Conservation (phyloP, 2,113 vertebrate genomes). For the Euleptes europaea region DNA sequence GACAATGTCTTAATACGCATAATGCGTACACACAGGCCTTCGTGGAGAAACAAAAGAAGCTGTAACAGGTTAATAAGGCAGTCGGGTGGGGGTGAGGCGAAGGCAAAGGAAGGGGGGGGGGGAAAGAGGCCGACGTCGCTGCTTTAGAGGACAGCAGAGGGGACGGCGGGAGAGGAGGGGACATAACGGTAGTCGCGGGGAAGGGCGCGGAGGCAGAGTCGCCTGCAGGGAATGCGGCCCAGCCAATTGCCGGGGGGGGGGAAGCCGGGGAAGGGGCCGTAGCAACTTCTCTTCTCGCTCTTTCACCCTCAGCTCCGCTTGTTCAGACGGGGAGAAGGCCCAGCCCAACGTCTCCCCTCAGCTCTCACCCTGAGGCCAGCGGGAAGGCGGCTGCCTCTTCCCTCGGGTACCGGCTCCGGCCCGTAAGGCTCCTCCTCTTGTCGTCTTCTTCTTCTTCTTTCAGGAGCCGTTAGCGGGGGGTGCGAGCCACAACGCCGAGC, state of each 20-base stretch:
- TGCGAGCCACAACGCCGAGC: neutral
- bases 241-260: too few relatives aligned
- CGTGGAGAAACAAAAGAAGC: too few relatives aligned
- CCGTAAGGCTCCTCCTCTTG: neutral
- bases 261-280: too few relatives aligned
- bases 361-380: slow-evolving; percentile 40
- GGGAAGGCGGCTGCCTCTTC: neutral
- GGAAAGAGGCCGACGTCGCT: too few relatives aligned
- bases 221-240: neutral
- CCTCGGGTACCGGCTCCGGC: neutral
- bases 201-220: neutral
- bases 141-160: neutral
- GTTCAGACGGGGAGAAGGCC: neutral
- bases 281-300: neutral
- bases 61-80: too few relatives aligned
- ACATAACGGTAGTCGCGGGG: neutral
- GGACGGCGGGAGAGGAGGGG: too few relatives aligned
- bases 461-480: neutral
- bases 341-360: neutral
- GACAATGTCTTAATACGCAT: too few relatives aligned
- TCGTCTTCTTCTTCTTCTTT: neutral
- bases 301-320: neutral
- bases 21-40: too few relatives aligned
- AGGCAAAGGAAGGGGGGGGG: neutral
- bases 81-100: too few relatives aligned